A percentile compares a stretch with the other conserved stretches of the same genome.
Conservation (phyloP, 2,888 invertebrate species). For the Conomelus anceps region DNA sequence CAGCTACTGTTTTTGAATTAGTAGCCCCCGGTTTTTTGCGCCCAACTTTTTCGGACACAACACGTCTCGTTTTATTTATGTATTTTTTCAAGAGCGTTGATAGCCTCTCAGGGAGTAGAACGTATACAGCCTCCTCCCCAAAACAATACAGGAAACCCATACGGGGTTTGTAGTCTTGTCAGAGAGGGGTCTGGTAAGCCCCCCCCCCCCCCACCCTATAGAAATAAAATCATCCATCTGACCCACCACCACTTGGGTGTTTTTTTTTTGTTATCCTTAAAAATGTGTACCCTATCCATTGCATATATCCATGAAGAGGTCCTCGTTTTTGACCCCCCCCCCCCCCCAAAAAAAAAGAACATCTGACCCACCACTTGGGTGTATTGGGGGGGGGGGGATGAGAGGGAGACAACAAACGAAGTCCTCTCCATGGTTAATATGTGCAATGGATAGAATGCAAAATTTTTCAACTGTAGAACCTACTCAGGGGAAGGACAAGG, state of each 20-base stretch:
- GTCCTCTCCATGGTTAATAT: background rate
- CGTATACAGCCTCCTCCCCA: background rate
- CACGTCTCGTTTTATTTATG: slow-evolving; percentile 8
- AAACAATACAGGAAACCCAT: too few species aligned
- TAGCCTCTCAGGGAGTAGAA: background rate
- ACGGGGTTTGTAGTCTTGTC: too few species aligned
- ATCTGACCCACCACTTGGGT: slow-evolving; percentile 3
- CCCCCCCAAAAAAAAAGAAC: background rate
- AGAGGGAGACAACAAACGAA: background rate
- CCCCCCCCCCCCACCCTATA: background rate
- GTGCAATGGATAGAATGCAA: too few species aligned
- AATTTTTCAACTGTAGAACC: background rate
- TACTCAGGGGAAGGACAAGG: background rate
- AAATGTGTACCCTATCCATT: too few species aligned
- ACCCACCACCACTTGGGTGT: background rate
- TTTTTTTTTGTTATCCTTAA: too few species aligned
- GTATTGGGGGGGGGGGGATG: background rate
- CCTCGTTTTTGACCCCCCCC: too few species aligned
- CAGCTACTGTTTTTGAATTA: background rate
- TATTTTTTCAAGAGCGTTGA: slow-evolving; percentile 7
- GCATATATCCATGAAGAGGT: too few species aligned
- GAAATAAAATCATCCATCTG: slow-evolving; percentile 16
- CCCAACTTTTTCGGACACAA: background rate
- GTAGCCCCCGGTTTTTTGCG: background rate
- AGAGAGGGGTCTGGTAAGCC: too few species aligned